Percentiles rank a stretch among this genome's conserved stretches.
Evolutionary conservation across 1,140 invertebrate species (phyloP).

Genomic region (Hydropsyche tenuis): DNA sequence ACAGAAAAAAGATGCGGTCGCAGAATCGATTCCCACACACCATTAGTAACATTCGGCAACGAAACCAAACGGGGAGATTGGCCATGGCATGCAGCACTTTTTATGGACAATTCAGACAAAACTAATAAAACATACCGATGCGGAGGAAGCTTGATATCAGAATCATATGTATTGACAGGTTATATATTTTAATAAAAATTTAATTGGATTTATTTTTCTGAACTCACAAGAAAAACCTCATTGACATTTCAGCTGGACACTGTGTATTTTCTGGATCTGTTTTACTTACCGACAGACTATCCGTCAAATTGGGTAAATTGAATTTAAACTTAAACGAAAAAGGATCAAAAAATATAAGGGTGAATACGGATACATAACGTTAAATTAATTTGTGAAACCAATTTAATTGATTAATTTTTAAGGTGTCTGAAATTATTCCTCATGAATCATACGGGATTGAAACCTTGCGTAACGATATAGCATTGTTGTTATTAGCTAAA

Average conservation of each 20-base stretch:
- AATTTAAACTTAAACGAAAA: not conserved
- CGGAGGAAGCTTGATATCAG: slow-evolving; percentile 41
- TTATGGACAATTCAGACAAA: not conserved
- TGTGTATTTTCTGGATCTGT: slow-evolving; percentile 17
- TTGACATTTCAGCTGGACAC: slow-evolving; percentile 37
- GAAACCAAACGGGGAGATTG: slow-evolving; percentile 39
- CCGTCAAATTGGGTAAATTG: slow-evolving; percentile 10
- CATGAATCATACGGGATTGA: slow-evolving; percentile 33
- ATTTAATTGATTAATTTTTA: not conserved
- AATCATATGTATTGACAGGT: slow-evolving; percentile 39
- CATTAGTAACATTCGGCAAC: slow-evolving; percentile 26
- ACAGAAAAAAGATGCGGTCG: slow-evolving; percentile 38
- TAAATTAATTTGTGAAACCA: too few species aligned
- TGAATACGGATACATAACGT: too few species aligned
- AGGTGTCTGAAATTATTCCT: slow-evolving; percentile 36
- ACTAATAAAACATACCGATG: slow-evolving; percentile 25
- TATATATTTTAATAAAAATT: slow-evolving; percentile 1
- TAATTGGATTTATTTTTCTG: not conserved
- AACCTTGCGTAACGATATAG: slow-evolving; percentile 42
- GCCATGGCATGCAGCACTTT: slow-evolving; percentile 45
- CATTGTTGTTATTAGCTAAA: slow-evolving; percentile 31
- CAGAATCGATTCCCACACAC: slow-evolving; percentile 28
- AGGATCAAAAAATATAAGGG: not conserved
- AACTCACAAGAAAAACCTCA: not conserved
- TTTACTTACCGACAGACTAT: slow-evolving; percentile 14